Conservation (phyloP, 64 coral and sea anemone species). For the Catalaphyllia jardinei region DNA sequence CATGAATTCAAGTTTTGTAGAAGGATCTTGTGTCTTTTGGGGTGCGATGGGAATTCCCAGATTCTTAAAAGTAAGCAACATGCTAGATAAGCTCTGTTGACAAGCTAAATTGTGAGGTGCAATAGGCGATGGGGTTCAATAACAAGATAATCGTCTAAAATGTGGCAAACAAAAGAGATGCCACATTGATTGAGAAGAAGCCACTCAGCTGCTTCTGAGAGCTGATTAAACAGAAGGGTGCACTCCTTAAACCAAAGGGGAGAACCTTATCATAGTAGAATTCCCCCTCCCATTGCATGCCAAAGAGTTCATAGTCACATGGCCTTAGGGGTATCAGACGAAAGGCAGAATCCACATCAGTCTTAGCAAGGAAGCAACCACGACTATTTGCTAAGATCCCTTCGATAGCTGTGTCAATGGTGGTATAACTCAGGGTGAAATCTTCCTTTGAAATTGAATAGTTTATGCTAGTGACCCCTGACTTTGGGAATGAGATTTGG, state of each 20-base stretch:
- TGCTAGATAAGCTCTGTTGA: background rate
- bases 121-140: background rate
- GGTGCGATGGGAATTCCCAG: background rate
- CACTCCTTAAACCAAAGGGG: constrained; percentile 28
- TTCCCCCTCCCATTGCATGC: constrained; percentile 46
- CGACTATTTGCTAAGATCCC: background rate
- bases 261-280: constrained; percentile 51
- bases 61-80: constrained; percentile 8
- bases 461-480: constrained; percentile 40
- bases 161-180: background rate
- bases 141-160: background rate
- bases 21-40: background rate
- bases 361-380: too few species aligned
- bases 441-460: constrained; percentile 45
- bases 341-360: too few species aligned
- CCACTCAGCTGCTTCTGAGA: background rate
- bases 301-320: too few species aligned
- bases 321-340: too few species aligned
- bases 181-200: background rate
- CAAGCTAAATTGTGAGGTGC: background rate
- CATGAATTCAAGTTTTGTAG: constrained; percentile 7
- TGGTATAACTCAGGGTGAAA: constrained; percentile 40
- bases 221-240: background rate
- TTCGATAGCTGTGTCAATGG: constrained; percentile 45
- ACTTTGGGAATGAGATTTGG: constrained; percentile 54